These are phyloP conservation scores for Phoxinus dragarum DNA, from an alignment of 2,797 vertebrate species.

Conservation along the genomic window DNA sequence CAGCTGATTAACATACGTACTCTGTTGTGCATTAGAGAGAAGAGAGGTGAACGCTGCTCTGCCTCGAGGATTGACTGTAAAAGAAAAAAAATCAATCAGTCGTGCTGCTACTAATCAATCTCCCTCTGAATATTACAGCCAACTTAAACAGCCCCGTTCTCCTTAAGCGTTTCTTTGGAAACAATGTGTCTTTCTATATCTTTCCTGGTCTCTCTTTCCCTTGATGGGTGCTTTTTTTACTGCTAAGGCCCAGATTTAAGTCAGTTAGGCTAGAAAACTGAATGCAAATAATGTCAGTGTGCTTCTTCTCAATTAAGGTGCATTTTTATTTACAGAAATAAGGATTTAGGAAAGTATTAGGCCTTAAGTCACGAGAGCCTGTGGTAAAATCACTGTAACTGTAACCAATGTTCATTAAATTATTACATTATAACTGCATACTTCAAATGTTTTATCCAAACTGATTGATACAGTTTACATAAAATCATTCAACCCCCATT, in stretches of 20 bases:
- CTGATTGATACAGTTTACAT: not conserved
- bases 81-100: conserved; percentile 52
- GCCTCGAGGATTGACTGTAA: conserved; percentile 40
- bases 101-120: conserved; percentile 50
- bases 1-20: conserved; percentile 45
- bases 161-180: conserved; percentile 31
- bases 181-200: conserved; percentile 25
- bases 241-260: not conserved
- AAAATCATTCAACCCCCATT: too few relatives aligned
- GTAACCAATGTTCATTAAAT: not conserved
- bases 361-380: not conserved
- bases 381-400: not conserved
- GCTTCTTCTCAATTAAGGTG: not conserved
- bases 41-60: conserved; percentile 11
- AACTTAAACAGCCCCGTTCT: conserved; percentile 17
- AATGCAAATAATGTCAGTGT: not conserved
- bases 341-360: not conserved
- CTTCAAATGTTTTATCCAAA: not conserved
- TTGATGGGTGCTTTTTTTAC: not conserved
- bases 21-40: conserved; percentile 36
- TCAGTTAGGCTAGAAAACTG: not conserved
- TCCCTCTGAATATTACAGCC: conserved; percentile 43
- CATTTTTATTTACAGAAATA: not conserved
- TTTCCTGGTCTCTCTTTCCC: not conserved
- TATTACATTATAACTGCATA: not conserved